A percentile compares a stretch with the other conserved stretches of the same genome.
Evolutionary conservation across 2,888 invertebrate genomes (phyloP).

Genomic region (Amiota communis): DNA sequence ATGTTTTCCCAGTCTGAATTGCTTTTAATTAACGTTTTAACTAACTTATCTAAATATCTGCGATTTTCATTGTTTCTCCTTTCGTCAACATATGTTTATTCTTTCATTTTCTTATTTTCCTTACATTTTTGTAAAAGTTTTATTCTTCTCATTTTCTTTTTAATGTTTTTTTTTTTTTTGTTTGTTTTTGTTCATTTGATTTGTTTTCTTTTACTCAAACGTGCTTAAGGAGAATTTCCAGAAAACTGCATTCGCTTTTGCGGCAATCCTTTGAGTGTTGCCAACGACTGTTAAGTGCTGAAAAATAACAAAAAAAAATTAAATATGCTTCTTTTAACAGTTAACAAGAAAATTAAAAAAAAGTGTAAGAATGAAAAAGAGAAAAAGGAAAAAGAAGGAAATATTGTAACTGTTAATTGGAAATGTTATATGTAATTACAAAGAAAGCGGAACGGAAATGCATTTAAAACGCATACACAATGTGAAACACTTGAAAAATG

Average conservation of each 20-base stretch:
- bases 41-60: too few species aligned
- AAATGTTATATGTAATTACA: constrained; percentile 4
- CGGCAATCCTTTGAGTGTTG: constrained; percentile 16
- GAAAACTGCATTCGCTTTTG: constrained; percentile 3
- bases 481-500: constrained; percentile 30
- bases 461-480: constrained; percentile 23
- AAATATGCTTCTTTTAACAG: too few species aligned
- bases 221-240: constrained; percentile 27
- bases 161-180: not conserved
- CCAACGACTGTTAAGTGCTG: not conserved
- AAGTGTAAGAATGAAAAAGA: not conserved
- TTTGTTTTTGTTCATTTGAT: not conserved
- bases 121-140: too few species aligned
- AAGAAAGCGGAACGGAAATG: not conserved
- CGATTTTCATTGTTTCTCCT: too few species aligned
- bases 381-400: not conserved
- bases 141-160: not conserved
- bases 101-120: too few species aligned
- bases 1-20: too few species aligned
- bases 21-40: too few species aligned
- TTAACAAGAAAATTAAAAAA: not conserved
- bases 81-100: too few species aligned
- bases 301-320: not conserved
- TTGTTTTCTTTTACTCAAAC: constrained; percentile 15
- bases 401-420: constrained; percentile 16